Base-by-base conservation (phyloP, 2,113 vertebrate species). In the Epinephelus moara region DNA sequence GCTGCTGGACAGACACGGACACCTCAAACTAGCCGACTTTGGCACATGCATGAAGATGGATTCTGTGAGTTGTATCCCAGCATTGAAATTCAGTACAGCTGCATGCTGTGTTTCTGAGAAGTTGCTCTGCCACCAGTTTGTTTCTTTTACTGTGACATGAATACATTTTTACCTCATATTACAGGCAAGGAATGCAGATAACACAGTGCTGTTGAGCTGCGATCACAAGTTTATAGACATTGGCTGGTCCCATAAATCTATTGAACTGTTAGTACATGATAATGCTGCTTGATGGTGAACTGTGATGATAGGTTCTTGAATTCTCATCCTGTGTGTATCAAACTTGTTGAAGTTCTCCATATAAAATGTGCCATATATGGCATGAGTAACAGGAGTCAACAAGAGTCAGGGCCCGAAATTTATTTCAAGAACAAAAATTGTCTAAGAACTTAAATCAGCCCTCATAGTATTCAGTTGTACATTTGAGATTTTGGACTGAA, bases 11-110 rank as follows among this genome's bases (percentile, higher is more conserved):
- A 95, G 96, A 73, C 75, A 94, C 0, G 98, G 98, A 61, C 98
- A 99, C 92, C 95, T 99, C 70, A 99, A 99, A 91, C 95, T 99
- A 84, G 98, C 98, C 11, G 98, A 99, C 95, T 99, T 99, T 82
- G 98, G 98, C 92, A 99, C 98, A 2, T 99, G 98, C 91, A 99
- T 99, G 98, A 99, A 99, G 95, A 99, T 99, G 98, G 97, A 99
- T 93, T 91, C 95, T 77, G 98, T 99, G 94, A 97, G 97, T 93
- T 21, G 5, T 9, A 11, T 47, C 45, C 13, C 10, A 3, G 67
- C 33, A 18, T 8, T n/a, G 2, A 60, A 50, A 17, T 49, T 23
- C 10, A 50, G 0, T 10, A 4, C 13, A 42, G 49, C 45, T 33
- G 23, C 45, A 1, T 55, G 25, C 4, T 1, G 9, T 4, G 9